Base-by-base conservation (phyloP, 2,797 vertebrate genomes). In the Taenioides sp. region DNA sequence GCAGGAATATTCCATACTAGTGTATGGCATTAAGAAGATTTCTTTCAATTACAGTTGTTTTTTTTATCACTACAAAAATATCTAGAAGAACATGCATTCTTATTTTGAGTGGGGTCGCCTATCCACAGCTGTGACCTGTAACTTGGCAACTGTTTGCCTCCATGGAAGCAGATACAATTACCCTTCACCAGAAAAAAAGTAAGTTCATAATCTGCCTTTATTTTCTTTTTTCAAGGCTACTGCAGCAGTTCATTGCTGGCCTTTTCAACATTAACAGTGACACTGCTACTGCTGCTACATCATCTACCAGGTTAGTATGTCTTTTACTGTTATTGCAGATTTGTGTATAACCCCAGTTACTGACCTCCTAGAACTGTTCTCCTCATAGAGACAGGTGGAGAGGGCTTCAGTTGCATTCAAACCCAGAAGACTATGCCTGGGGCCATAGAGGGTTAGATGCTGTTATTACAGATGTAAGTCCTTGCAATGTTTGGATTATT, bases 361-460 rank as follows among this genome's bases (percentile, higher is more conserved):
- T 40, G 23, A 20, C 10, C 12, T 40, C 27, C 27, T 12, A 27
- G 1, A 18, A 59, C 58, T 50, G 27, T 72, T 23, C 27, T 50
- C 66, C 25, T 62, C 7, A 59, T 37, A 59, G 25, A 14, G 57
- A 9, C 88, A 96, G 95, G 92, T 93, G 94, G 6, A 94, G 92
- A 69, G 94, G 96, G 93, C 89, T 98, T 69, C 97, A 97, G 91
- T 85, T 98, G 88, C 92, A 98, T 79, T 97, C 95, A 1, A 97
- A 95, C 74, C 96, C 96, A 0, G 96, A 94, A 70, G 97, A 98
- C 80, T 98, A 98, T 1, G 96, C 95, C 0, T 98, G 97, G 97
- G 96, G 97, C 83, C 97, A 97, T 88, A 96, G 95, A 67, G 96
- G 96, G 82, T 94, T 97, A 0, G 96, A 98, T 37, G 91, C 93